Base-by-base conservation (phyloP, 2,113 vertebrate species). In the Oreotrochilus melanogaster region DNA sequence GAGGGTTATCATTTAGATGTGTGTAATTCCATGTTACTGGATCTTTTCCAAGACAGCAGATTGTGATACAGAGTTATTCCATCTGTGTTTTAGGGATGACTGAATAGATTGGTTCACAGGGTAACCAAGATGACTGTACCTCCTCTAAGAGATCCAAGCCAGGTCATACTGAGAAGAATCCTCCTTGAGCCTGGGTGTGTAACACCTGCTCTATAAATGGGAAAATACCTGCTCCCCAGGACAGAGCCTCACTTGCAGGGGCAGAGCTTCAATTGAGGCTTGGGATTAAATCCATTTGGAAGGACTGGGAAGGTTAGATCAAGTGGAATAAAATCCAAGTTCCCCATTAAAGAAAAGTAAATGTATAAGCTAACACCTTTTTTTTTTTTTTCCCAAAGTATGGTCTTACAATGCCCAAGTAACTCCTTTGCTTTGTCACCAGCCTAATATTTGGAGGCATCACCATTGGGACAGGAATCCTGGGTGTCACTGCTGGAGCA, bases 401-500 rank as follows among this genome's bases (percentile, higher is more conserved):
- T 53, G n/a, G 8, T 71, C 37, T 57, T 53, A 25, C 39, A 82
- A 7, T 78, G 62, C 62, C 88, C 50, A 82, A 3, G 27, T 45
- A 85, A 45, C 78, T 82, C 87, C 62, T 96, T 75, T 88, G 69
- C 42, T 97, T 94, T 93, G 17, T 87, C 62, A 58, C 82, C 97
- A 99, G 99, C 97, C 96, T 97, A 23, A 98, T 98, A 91, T 99
- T 99, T 42, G 99, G 99, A 57, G 97, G 66, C 14, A 95, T 99
- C 88, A 99, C 99, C 1, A 93, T 99, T 18, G 98, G 93, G 65
- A 98, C 98, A 0, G 99, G 99, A 53, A 96, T 99, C 75, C 21
- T 98, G 42, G 99, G 99, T 37, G 98, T 99, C 18, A 56, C 97
- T 64, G 45, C 98, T 13, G 99, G 99, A 43, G 98, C 98, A 27